Conservation (phyloP, 2,113 vertebrate species). For the Gambusia holbrooki region DNA sequence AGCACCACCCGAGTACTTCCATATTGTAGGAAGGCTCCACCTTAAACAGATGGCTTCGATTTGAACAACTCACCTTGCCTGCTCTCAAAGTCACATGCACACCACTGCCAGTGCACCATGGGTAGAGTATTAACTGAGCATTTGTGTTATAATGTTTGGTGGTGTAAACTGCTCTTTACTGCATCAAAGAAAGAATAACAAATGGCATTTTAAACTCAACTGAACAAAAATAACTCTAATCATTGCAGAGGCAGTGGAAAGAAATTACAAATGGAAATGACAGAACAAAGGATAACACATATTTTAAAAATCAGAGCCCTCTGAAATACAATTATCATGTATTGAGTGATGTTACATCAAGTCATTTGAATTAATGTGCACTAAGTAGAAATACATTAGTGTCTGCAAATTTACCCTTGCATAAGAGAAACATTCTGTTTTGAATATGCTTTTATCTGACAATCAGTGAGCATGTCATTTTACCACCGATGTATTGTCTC, state of each 20-base stretch:
- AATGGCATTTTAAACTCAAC: neutral
- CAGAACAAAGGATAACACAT: constrained; percentile 7
- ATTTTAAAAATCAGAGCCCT: constrained; percentile 9
- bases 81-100: no score
- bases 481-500: constrained; percentile 22
- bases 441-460: constrained; percentile 28
- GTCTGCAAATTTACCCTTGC: constrained; percentile 23
- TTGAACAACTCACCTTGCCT: no score
- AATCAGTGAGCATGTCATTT: constrained; percentile 38
- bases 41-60: no score
- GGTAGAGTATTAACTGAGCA: no score
- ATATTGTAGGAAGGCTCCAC: no score
- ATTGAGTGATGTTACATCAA: constrained; percentile 28
- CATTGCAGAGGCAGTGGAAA: neutral
- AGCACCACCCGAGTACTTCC: no score
- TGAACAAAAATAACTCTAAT: neutral
- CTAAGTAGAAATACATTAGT: constrained; percentile 6
- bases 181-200: neutral
- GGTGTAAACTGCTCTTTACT: neutral
- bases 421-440: constrained; percentile 29
- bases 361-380: constrained; percentile 41
- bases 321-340: constrained; percentile 34
- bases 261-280: neutral
- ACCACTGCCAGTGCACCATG: neutral
- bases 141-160: no score